Evolutionary conservation across 2,113 vertebrate genomes (phyloP).

Genomic region (Benthochromis sp.): DNA sequence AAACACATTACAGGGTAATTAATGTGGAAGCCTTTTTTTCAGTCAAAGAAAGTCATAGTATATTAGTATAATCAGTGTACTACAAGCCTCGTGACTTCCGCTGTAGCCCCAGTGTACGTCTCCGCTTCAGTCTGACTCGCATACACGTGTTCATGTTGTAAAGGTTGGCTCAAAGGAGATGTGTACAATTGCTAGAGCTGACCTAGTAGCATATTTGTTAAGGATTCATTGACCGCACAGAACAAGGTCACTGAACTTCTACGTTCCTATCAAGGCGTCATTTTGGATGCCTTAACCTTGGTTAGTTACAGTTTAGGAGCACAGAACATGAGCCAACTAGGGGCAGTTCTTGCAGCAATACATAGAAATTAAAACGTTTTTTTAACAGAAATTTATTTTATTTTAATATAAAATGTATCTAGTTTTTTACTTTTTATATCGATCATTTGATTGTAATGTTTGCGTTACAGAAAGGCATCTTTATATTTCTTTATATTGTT

Average conservation of each 20-base stretch:
- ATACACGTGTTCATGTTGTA: neutral
- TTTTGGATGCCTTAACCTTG: neutral
- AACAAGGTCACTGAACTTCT: constrained; percentile 21
- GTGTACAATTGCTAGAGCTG: neutral
- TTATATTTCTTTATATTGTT: neutral
- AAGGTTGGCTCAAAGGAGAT: neutral
- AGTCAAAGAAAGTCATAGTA: neutral
- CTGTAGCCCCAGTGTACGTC: neutral
- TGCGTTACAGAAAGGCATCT: neutral
- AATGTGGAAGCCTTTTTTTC: neutral
- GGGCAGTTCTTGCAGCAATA: neutral
- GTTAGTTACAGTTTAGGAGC: neutral
- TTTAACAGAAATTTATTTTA: neutral
- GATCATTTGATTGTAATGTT: neutral
- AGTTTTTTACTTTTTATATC: neutral
- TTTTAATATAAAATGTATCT: neutral
- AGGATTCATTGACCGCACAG: constrained; percentile 15
- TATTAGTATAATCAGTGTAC: neutral
- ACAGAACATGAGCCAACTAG: neutral
- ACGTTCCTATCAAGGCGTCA: constrained; percentile 5
- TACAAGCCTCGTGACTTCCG: neutral
- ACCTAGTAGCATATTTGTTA: constrained; percentile 26
- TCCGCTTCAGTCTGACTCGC: neutral
- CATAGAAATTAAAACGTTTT: neutral
- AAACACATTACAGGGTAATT: constrained; percentile 6